Base-by-base conservation (phyloP, 2,888 invertebrate genomes). In the Heteromyza rotundicornis region DNA sequence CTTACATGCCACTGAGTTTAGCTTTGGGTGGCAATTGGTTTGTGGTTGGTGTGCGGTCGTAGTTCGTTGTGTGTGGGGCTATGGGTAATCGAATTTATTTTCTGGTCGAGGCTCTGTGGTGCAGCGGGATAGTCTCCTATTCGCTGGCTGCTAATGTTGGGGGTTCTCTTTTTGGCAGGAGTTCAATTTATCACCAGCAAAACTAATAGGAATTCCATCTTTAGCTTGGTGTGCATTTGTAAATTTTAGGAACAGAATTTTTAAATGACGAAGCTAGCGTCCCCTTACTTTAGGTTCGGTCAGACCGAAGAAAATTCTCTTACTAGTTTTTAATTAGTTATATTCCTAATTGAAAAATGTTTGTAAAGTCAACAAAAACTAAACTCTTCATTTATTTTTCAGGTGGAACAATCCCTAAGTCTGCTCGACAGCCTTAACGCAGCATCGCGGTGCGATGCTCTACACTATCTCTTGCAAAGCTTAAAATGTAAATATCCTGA, bases 401-500 rank as follows among this genome's bases (percentile, higher is more conserved):
- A 82, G 82, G 82, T 79, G 75, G 81, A 81, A 74, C 80, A 81
- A 70, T 78, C 83, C 68, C 66, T 82, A 69, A 78, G 70, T 70
- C 74, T 80, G 70, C 76, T 82, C 70, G 82, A 80, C 57, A 75
- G 74, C 68, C 69, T 82, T 67, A 76, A 70, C 71, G 66, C 71
- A 62, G 68, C 73, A 71, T 76, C 81, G 72, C 80, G 77, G 68
- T 79, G 79, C 71, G 81, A 82, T 75, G 83, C 82, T 60, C 69
- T 82, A 53, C 76, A 80, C 64, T 82, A 80, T 73, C 69, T 81
- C 64, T 70, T 82, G 64, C 76, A 80, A 68, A 78, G 76, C 65
- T 68, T 82, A 62, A 81, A 79, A 66, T 72, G 71, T 66, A 81
- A 81, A 76, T 82, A 79, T 72, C 79, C 82, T 32, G 79, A 81